These are phyloP conservation scores for Rhea americana DNA, from an alignment of 2,113 vertebrate species.

Conservation along the genomic window DNA sequence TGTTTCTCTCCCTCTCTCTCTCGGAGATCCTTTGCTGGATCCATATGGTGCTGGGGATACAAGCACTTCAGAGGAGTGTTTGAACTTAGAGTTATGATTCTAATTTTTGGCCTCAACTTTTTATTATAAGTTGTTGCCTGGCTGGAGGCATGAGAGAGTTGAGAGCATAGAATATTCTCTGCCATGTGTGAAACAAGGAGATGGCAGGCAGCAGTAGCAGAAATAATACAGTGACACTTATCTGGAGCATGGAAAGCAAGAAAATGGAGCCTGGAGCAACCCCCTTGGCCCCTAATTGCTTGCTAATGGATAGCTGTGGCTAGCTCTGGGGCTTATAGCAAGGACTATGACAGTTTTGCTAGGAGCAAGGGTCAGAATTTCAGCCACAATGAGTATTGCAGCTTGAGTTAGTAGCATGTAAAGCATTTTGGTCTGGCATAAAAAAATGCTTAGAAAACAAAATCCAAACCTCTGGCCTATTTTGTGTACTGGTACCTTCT, in stretches of 20 bases:
- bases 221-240: neutral
- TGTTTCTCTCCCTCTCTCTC: neutral
- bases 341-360: neutral
- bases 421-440: neutral
- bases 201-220: slow-evolving; percentile 12
- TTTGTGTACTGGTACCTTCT: neutral
- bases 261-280: neutral
- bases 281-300: neutral
- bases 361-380: neutral
- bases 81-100: slow-evolving; percentile 34
- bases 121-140: slow-evolving; percentile 47
- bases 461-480: neutral
- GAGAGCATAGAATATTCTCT: slow-evolving; percentile 10
- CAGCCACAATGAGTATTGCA: neutral
- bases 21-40: slow-evolving; percentile 15
- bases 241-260: slow-evolving; percentile 16
- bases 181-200: slow-evolving; percentile 20
- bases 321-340: neutral
- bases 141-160: slow-evolving; percentile 52
- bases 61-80: slow-evolving; percentile 37
- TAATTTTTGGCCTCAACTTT: slow-evolving; percentile 48
- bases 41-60: slow-evolving; percentile 27
- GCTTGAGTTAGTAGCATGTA: neutral
- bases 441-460: neutral
- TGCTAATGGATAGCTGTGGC: neutral